Evolutionary conservation across 1,140 invertebrate species (phyloP).

Genomic region (Melipona quadrifasciata): DNA sequence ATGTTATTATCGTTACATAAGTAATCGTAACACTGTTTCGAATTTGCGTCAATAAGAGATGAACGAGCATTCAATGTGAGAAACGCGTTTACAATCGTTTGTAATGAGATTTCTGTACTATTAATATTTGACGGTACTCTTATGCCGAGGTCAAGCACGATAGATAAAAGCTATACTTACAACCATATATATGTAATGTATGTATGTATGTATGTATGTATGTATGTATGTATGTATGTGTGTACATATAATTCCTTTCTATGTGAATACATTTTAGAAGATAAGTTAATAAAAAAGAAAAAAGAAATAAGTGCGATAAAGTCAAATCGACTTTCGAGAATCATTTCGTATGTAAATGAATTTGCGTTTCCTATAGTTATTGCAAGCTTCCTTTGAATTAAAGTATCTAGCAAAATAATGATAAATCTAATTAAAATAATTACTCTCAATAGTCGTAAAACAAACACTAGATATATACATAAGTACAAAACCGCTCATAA

Average conservation of each 20-base stretch:
- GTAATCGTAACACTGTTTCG: slow-evolving; percentile 22
- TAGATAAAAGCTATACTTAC: slow-evolving; percentile 13
- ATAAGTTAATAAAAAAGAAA: slow-evolving; percentile 5
- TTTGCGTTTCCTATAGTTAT: background rate
- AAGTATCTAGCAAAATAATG: background rate
- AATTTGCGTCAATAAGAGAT: background rate
- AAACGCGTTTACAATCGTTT: slow-evolving; percentile 9
- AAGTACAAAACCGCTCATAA: background rate
- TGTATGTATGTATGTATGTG: background rate
- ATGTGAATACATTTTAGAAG: background rate
- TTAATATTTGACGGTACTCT: slow-evolving; percentile 10
- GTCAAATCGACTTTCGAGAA: background rate
- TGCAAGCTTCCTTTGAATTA: background rate
- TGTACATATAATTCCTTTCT: background rate
- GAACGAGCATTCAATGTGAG: background rate
- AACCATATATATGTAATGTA: background rate
- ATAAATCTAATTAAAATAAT: background rate
- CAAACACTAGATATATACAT: background rate
- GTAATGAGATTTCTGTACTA: slow-evolving; percentile 6
- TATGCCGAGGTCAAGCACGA: slow-evolving; percentile 4
- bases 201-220: background rate
- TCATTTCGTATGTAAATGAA: background rate
- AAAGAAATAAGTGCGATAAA: background rate
- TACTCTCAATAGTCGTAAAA: background rate
- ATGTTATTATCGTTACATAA: slow-evolving; percentile 15